phyloP scores from a whole-genome alignment of 2,888 invertebrate species.

The Willowsia nigromaculata region DNA sequence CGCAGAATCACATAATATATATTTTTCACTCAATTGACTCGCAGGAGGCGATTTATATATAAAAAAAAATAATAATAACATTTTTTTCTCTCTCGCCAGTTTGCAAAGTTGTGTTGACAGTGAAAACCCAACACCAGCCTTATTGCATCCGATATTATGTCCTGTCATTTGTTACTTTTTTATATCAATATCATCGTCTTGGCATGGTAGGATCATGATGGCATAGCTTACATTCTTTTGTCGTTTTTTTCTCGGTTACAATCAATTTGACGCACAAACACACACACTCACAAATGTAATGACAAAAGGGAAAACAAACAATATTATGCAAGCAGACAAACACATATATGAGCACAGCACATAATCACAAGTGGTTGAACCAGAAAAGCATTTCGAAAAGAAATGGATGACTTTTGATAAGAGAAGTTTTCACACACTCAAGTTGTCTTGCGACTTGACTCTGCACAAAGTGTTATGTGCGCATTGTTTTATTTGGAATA shows the following conservation, averaged over 20 bases:
- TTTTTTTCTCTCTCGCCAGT: not conserved
- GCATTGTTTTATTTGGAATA: no score
- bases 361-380: not conserved
- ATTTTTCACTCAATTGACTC: conserved; percentile 56
- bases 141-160: no score
- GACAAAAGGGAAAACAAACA: no score
- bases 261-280: not conserved
- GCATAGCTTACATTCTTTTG: conserved; percentile 35
- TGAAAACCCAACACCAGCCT: no score
- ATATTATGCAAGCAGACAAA: not conserved
- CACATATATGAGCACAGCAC: not conserved
- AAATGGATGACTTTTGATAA: not conserved
- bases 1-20: not conserved
- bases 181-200: no score
- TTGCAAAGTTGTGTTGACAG: no score
- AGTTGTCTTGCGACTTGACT: not conserved
- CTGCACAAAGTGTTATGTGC: no score
- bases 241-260: not conserved
- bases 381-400: not conserved
- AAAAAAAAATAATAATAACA: not conserved
- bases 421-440: not conserved
- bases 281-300: not conserved
- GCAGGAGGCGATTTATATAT: not conserved
- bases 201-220: not conserved
- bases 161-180: no score